Conservation (phyloP, 2,797 vertebrate species). For the Acanthiza pusilla region DNA sequence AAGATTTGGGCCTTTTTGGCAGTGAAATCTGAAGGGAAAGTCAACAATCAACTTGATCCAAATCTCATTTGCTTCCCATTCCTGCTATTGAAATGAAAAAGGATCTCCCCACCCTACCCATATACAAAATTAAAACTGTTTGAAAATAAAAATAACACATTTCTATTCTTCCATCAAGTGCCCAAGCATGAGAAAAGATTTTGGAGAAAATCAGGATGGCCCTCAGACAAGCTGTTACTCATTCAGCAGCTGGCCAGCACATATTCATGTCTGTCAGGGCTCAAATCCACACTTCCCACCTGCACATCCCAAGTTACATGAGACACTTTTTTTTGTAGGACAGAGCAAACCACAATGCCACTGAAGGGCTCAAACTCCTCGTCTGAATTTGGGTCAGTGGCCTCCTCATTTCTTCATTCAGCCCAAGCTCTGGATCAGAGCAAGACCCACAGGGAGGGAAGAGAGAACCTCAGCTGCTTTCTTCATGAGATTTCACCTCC, state of each 20-base stretch:
- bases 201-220: background rate
- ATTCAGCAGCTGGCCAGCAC: background rate
- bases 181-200: background rate
- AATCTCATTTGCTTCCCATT: background rate
- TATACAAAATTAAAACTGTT: background rate
- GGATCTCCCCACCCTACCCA: background rate
- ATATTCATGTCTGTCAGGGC: background rate
- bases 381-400: background rate
- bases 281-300: background rate
- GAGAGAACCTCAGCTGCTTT: background rate
- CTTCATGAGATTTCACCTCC: background rate
- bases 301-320: rapidly evolving
- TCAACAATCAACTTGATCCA: background rate
- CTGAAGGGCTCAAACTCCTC: background rate
- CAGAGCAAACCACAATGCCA: background rate
- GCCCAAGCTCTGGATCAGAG: background rate
- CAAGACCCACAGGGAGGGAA: background rate
- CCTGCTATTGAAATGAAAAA: background rate
- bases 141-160: background rate
- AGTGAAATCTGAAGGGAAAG: background rate
- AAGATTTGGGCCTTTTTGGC: background rate
- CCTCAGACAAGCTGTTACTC: background rate
- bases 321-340: background rate
- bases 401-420: background rate
- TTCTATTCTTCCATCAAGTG: background rate